Base-by-base conservation (phyloP, 2,113 vertebrate species). In the Corydoras sp. region DNA sequence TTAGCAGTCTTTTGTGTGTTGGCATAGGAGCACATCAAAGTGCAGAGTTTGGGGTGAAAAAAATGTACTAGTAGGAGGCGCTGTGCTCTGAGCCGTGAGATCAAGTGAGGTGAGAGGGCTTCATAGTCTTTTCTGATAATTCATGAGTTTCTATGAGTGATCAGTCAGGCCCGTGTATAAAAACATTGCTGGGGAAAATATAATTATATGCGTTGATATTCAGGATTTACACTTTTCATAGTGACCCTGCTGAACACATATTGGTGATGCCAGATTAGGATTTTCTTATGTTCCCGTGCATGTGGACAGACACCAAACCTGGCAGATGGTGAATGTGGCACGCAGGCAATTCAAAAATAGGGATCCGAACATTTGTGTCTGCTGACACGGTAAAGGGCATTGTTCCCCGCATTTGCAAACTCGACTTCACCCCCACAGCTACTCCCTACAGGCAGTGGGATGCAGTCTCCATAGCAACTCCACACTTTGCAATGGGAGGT, bases 391-490 rank as follows among this genome's bases (percentile, higher is more conserved):
- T 30, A 74, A 54, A 65, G 62, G 61, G 11, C 54, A 62, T 64
- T 71, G 66, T 68, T 67, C 65, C 68, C 72, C 62, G 14, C 58
- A 48, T 70, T 61, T 13, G 18, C 18, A 24, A 24, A 67, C 71
- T 60, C 48, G 63, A 62, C 59, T 73, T 79, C 73, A 76, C 62
- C 74, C 54, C 73, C 43, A 68, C 58, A 74, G 67, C 53, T 67
- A 55, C 63, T 73, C 69, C 77, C 55, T 49, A 30, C 31, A n/a
- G 73, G 74, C 74, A 75, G 53, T 48, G 30, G 68, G 68, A 63
- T 73, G 61, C 67, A 56, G 72, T 79, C 74, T 72, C 77, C 72
- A 79, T 75, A 69, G 69, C 55, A 79, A 79, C 77, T 60, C 48
- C 62, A 78, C 71, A 76, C 54, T 53, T 18, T 78, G 65, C 66